Conservation (phyloP, 2,888 invertebrate species). For the Mantis religiosa region DNA sequence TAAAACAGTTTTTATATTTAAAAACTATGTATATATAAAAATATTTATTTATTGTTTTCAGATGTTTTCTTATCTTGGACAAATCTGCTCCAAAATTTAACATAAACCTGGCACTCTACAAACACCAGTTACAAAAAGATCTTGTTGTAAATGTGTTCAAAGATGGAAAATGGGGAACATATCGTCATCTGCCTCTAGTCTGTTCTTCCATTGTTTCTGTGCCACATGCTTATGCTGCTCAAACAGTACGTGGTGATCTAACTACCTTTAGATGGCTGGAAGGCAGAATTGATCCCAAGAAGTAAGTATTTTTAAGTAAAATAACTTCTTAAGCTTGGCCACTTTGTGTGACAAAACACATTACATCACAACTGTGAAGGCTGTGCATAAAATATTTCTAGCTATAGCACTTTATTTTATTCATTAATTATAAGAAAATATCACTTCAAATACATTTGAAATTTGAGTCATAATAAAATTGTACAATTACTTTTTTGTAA, state of each 20-base stretch:
- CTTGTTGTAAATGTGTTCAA: slow-evolving; percentile 74
- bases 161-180: slow-evolving; percentile 70
- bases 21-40: too few relatives aligned
- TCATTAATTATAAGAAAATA: too few relatives aligned
- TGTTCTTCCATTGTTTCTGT: slow-evolving; percentile 42
- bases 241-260: slow-evolving; percentile 76
- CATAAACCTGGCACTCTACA: slow-evolving; percentile 59
- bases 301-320: not conserved
- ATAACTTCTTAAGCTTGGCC: too few relatives aligned
- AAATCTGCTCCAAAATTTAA: slow-evolving; percentile 62
- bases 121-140: slow-evolving; percentile 38
- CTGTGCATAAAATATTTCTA: too few relatives aligned
- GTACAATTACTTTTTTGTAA: too few relatives aligned
- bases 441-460: too few relatives aligned
- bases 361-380: too few relatives aligned
- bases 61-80: slow-evolving; percentile 53
- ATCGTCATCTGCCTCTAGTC: slow-evolving; percentile 71
- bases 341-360: too few relatives aligned
- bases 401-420: too few relatives aligned
- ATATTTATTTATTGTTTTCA: not conserved
- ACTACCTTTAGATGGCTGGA: slow-evolving; percentile 82
- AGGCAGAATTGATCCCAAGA: slow-evolving; percentile 43
- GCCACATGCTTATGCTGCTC: slow-evolving; percentile 73
- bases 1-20: too few relatives aligned
- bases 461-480: too few relatives aligned